These are phyloP conservation scores for Penaeus chinensis DNA, from an alignment of 1,140 invertebrate species.

Conservation along the genomic window DNA sequence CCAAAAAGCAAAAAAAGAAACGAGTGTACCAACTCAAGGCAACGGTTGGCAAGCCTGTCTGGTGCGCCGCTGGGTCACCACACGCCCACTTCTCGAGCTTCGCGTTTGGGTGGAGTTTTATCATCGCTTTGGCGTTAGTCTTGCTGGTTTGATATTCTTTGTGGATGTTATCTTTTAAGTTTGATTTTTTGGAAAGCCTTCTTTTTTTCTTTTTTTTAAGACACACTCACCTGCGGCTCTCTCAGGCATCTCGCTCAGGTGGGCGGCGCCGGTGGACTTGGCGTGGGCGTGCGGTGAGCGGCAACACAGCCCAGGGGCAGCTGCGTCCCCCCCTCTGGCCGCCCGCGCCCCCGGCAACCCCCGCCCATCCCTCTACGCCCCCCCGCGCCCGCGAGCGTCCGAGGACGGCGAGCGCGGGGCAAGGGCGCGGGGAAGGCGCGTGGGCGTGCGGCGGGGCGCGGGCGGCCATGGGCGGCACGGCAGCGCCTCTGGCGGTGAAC, in stretches of 20 bases:
- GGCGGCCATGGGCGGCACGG: neutral
- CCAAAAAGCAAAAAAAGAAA: slow-evolving; percentile 42
- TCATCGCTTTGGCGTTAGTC: neutral
- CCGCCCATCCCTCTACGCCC: neutral
- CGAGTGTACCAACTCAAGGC: slow-evolving; percentile 40
- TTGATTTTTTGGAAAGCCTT: too few relatives aligned
- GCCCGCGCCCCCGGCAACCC: neutral
- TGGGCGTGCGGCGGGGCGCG: neutral
- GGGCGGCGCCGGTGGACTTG: too few relatives aligned
- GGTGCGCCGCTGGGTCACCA: neutral
- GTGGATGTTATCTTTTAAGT: too few relatives aligned
- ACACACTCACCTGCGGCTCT: too few relatives aligned
- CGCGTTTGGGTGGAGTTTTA: neutral
- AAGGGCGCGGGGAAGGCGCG: neutral
- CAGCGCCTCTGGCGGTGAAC: neutral
- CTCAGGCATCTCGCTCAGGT: too few relatives aligned
- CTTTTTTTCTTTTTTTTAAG: too few relatives aligned
- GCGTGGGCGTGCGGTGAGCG: neutral
- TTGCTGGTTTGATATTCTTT: too few relatives aligned
- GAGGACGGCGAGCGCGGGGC: neutral
- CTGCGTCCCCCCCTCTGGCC: slow-evolving; percentile 3
- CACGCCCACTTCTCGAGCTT: slow-evolving; percentile 9
- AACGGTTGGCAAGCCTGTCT: slow-evolving; percentile 11
- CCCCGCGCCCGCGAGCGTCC: neutral
- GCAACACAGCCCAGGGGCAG: neutral